Conservation (phyloP, 2,888 invertebrate genomes). For the Meliscaeva auricollis region DNA sequence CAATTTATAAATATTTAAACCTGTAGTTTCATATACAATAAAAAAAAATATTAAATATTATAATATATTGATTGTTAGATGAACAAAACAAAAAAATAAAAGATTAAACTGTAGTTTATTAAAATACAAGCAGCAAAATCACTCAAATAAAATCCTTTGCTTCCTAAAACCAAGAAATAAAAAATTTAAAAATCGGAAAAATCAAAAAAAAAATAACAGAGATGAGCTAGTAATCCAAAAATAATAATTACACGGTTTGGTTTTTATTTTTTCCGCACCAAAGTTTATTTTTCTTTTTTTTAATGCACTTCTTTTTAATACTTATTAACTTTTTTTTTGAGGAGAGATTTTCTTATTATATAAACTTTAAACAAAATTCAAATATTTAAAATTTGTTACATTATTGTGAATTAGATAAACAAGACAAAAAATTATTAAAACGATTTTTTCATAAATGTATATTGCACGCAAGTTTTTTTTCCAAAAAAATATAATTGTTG, state of each 20-base stretch:
- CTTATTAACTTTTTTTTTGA: constrained; percentile 7
- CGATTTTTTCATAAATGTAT: constrained; percentile 62
- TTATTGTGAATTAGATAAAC: constrained; percentile 66
- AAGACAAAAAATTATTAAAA: constrained; percentile 36
- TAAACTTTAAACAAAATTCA: constrained; percentile 11
- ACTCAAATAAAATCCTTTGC: constrained; percentile 59
- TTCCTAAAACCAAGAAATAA: constrained; percentile 37
- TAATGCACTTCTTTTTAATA: constrained; percentile 35
- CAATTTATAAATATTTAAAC: constrained; percentile 67
- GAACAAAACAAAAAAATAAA: constrained; percentile 31
- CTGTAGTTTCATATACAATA: constrained; percentile 68
- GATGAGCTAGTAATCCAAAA: constrained; percentile 56
- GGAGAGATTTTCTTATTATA: constrained; percentile 72
- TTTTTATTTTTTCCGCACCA: constrained; percentile 8
- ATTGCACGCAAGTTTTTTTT: constrained; percentile 60
- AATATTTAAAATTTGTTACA: constrained; percentile 56
- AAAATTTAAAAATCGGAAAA: background rate
- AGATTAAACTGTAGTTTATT: constrained; percentile 45
- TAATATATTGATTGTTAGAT: constrained; percentile 67
- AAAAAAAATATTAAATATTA: constrained; percentile 39
- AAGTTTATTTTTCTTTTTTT: background rate
- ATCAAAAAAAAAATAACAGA: constrained; percentile 27
- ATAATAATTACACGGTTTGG: background rate
- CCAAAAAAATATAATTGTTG: constrained; percentile 59
- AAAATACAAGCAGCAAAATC: constrained; percentile 59